Evolutionary conservation across 64 coral and sea anemone species (phyloP).

Genomic region (Porites australiensis): DNA sequence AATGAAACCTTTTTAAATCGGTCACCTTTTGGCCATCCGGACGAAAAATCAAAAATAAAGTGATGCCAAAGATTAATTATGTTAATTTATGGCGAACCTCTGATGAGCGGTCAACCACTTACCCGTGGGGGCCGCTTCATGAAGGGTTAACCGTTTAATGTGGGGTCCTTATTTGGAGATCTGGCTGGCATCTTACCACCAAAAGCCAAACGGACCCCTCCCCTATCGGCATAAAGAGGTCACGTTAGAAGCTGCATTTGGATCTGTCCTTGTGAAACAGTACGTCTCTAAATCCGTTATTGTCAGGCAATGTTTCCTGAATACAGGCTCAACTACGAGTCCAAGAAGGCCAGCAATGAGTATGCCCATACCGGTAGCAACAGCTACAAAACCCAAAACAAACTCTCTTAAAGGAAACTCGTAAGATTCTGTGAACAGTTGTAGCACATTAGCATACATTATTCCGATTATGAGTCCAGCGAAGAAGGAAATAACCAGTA

Average conservation of each 20-base stretch:
- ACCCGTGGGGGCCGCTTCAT: too few species aligned
- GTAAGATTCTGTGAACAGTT: slow-evolving; percentile 78
- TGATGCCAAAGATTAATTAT: too few species aligned
- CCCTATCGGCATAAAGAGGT: background rate
- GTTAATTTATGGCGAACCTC: too few species aligned
- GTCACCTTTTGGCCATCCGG: too few species aligned
- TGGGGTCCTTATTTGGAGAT: too few species aligned
- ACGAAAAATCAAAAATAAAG: too few species aligned
- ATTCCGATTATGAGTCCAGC: slow-evolving; percentile 79
- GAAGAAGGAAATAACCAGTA: slow-evolving; percentile 66
- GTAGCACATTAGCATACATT: slow-evolving; percentile 75
- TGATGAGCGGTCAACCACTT: too few species aligned
- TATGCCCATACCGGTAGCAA: slow-evolving; percentile 78
- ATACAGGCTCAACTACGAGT: slow-evolving; percentile 73
- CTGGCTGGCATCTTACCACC: background rate
- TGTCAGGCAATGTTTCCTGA: slow-evolving; percentile 73
- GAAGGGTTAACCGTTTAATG: too few species aligned
- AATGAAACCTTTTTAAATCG: too few species aligned
- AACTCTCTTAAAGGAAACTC: slow-evolving; percentile 80
- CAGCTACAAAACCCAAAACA: slow-evolving; percentile 84
- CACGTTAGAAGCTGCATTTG: background rate
- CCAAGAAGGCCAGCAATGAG: slow-evolving; percentile 74
- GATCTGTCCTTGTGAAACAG: slow-evolving; percentile 80
- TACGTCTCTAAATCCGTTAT: slow-evolving; percentile 67
- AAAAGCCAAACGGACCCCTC: background rate